phyloP scores from a whole-genome alignment of 2,797 vertebrate genomes.

The Leptoclinus maculatus region DNA sequence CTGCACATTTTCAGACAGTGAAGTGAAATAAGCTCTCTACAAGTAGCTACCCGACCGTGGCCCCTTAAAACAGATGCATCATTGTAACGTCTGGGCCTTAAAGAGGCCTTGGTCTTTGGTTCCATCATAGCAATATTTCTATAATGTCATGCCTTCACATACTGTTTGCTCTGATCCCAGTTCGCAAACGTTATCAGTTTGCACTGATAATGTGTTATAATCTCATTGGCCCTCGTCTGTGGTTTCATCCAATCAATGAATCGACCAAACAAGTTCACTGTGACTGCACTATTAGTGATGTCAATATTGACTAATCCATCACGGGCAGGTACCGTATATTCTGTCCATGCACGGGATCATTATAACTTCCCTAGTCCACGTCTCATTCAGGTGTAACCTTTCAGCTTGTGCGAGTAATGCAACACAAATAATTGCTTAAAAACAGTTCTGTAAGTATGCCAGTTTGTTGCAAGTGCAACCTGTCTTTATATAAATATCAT shows the following conservation, averaged over 20 bases:
- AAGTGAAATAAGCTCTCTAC: background rate
- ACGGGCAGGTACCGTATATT: background rate
- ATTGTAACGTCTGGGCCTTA: background rate
- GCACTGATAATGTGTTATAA: conserved; percentile 55
- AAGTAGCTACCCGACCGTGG: background rate
- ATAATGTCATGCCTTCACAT: conserved; percentile 23
- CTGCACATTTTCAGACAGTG: background rate
- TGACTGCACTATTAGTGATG: conserved; percentile 35
- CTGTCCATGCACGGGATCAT: background rate
- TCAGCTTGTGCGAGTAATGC: background rate
- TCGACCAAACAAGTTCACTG: conserved; percentile 41
- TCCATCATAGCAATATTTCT: conserved; percentile 1
- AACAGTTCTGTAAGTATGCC: background rate
- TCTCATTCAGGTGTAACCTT: background rate
- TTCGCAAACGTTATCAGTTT: conserved; percentile 60
- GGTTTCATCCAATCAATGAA: conserved; percentile 53
- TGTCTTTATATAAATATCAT: background rate
- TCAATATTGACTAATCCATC: conserved; percentile 62
- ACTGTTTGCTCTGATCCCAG: conserved; percentile 55
- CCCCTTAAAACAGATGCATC: background rate
- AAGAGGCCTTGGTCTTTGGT: conserved; percentile 22
- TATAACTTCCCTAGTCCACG: background rate
- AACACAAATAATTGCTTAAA: background rate
- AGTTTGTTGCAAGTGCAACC: background rate
- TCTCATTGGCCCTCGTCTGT: conserved; percentile 58